Evolutionary conservation across 2,113 vertebrate species (phyloP), one percentile per base, ranked within the genome.

Genomic region (Odontesthes bonariensis): DNA sequence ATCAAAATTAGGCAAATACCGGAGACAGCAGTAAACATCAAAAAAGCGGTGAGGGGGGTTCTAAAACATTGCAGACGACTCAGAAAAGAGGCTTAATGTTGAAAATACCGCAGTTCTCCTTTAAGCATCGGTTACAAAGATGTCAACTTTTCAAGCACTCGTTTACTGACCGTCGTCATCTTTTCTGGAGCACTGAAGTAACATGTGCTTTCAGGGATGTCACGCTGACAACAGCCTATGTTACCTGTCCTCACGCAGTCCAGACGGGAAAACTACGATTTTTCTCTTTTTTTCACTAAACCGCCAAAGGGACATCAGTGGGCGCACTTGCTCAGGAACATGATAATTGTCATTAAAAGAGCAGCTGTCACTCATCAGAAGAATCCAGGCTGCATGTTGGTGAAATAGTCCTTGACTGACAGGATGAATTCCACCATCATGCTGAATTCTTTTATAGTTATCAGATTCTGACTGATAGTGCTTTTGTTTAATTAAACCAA

Each of bases 311-410:
- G 77, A 78, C 82, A 79, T 76, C 70, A 68, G 73, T 56, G 53
- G 67, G 56, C n/a, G 12, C 60, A 66, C 77, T 65, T 72, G 53
- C 58, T 60, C 23, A 65, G 47, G 27, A 81, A 79, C 47, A 20
- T 59, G 57, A 69, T 42, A 55, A 13, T 70, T 69, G 69, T 53
- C 32, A 68, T 76, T 58, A 33, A 69, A 64, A 47, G 31, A 0
- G 54, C 17, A 19, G 44, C 53, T 74, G 78, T 82, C 75, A 71
- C 8, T 81, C 60, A 76, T 69, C 53, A 58, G 67, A 44, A 53
- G 55, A 14, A 76, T 42, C 38, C 20, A 14, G 44, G 44, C 49
- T 66, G 76, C 17, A 14, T 35, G 44, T 40, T 66, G 72, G 16
- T 20, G 57, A 31, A 69, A 65, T 53, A 46, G 62, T 44, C 55